Percentiles rank a stretch among this genome's conserved stretches.
phyloP scores from a whole-genome alignment of 2,888 invertebrate species.

The Horisme vitalbata region DNA sequence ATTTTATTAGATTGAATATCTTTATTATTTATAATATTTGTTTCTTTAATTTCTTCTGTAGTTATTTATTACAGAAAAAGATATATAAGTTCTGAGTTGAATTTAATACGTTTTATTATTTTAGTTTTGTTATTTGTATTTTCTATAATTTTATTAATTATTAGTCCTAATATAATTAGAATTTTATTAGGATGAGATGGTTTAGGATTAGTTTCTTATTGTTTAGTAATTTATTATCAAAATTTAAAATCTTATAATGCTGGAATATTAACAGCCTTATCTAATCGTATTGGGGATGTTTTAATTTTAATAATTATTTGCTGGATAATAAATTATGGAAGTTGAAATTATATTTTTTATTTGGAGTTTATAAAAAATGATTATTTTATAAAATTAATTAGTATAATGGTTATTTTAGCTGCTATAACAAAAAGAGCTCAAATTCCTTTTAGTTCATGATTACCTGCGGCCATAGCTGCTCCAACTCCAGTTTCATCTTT shows the following conservation, averaged over 20 bases:
- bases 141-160: conserved; percentile 86
- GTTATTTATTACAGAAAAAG: conserved; percentile 85
- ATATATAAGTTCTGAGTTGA: conserved; percentile 84
- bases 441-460: conserved; percentile 90
- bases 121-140: conserved; percentile 86
- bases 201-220: conserved; percentile 87
- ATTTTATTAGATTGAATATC: conserved; percentile 86
- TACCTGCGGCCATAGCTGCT: conserved; percentile 89
- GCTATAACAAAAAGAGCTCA: conserved; percentile 91
- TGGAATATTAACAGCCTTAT: conserved; percentile 87
- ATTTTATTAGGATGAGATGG: conserved; percentile 90
- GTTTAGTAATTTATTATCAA: conserved; percentile 88
- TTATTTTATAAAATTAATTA: conserved; percentile 66
- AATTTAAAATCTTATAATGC: conserved; percentile 87
- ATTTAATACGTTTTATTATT: conserved; percentile 85
- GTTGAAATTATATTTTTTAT: conserved; percentile 82
- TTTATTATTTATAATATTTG: conserved; percentile 85
- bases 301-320: conserved; percentile 84
- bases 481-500: conserved; percentile 90
- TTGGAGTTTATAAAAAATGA: conserved; percentile 73
- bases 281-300: conserved; percentile 89
- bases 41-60: conserved; percentile 85
- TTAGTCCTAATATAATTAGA: conserved; percentile 86
- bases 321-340: conserved; percentile 80
- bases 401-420: conserved; percentile 74